These are phyloP conservation scores for Corythoichthys haematopterus DNA, from an alignment of 2,113 vertebrate genomes.

Conservation along the genomic window DNA sequence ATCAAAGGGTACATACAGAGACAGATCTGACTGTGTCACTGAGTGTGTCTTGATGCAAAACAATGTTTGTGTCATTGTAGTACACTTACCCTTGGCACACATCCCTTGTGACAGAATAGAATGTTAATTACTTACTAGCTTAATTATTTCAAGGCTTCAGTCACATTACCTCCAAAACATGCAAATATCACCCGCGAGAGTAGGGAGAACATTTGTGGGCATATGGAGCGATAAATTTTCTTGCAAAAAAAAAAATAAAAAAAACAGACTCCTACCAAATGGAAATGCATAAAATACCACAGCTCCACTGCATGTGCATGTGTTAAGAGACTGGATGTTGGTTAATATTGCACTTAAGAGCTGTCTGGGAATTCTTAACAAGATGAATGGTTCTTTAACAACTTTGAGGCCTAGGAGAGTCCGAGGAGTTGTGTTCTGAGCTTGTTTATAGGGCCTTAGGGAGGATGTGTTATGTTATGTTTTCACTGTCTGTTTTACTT, in stretches of 20 bases:
- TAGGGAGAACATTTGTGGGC: constrained; percentile 1
- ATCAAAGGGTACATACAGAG: background rate
- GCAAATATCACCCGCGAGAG: constrained; percentile 3
- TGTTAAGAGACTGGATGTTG: constrained; percentile 59
- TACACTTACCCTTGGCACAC: constrained; percentile 1
- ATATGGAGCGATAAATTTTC: background rate
- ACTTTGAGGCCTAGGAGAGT: constrained; percentile 33
- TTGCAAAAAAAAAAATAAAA: background rate
- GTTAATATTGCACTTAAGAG: constrained; percentile 66
- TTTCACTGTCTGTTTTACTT: background rate
- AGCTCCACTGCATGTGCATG: constrained; percentile 42
- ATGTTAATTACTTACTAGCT: constrained; percentile 12
- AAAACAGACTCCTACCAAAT: background rate
- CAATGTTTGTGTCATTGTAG: background rate
- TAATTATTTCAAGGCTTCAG: constrained; percentile 8
- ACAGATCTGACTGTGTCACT: background rate
- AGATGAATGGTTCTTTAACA: constrained; percentile 55
- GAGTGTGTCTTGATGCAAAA: background rate
- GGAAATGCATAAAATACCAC: background rate
- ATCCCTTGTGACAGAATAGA: constrained; percentile 7
- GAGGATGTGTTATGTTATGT: constrained; percentile 8
- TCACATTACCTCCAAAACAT: constrained; percentile 9
- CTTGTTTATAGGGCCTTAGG: constrained; percentile 2
- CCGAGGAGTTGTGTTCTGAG: constrained; percentile 2
- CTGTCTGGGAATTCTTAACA: constrained; percentile 59